phyloP scores from a whole-genome alignment of 2,888 invertebrate species.

The Tigriopus californicus region DNA sequence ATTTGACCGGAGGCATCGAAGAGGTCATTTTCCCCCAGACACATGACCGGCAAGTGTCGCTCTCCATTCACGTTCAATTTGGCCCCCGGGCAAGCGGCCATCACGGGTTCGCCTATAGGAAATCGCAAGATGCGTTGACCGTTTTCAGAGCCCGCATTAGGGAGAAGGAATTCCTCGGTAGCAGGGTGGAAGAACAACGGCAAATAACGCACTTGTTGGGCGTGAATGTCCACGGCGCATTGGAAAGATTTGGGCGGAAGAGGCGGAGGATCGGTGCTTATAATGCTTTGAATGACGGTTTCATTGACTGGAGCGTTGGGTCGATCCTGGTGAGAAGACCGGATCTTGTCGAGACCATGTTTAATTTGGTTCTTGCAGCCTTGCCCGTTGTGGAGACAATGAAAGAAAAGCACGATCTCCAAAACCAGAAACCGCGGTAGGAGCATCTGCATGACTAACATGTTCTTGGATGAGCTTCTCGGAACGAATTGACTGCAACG shows the following conservation, averaged over 20 bases:
- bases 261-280: no score
- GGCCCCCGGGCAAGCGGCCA: not conserved
- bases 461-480: not conserved
- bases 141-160: not conserved
- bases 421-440: conserved; percentile 12
- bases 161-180: not conserved
- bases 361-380: not conserved
- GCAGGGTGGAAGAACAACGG: not conserved
- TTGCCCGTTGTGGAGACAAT: not conserved
- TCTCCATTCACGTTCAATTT: not conserved
- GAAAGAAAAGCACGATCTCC: conserved; percentile 1
- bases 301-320: not conserved
- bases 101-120: not conserved
- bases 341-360: not conserved
- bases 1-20: not conserved
- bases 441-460: not conserved
- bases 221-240: not conserved
- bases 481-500: not conserved
- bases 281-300: no score
- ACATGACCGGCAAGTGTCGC: not conserved
- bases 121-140: not conserved
- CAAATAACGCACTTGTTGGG: no score
- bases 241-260: not conserved
- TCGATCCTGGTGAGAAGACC: not conserved
- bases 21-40: not conserved